Base-by-base conservation (phyloP, 2,888 invertebrate species). In the Nemapogon koenigi region DNA sequence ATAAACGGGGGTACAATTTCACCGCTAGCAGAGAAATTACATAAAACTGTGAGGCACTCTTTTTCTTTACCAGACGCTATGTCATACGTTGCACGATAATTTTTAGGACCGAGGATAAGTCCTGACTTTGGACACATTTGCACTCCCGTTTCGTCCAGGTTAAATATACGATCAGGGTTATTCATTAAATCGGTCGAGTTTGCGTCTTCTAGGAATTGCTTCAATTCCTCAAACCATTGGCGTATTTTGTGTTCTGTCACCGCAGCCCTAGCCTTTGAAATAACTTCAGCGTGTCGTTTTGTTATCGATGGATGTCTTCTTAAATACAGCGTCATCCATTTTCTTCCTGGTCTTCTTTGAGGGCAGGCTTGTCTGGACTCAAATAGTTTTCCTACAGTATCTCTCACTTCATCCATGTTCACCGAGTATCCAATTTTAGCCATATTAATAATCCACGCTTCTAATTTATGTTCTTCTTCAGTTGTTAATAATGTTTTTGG, bases 91-190 rank as follows among this genome's bases (percentile, higher is more conserved):
- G 22, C 22, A 7, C 10, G 6, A n/a, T 25, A 49, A 3, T 53
- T 51, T 42, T 44, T 56, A 29, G 51, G 49, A n/a, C 44, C 52
- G 39, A 56, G 44, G 38, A 56, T 49, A 42, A 51, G 48, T 28
- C 50, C 52, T 11, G 45, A 45, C 31, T 52, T 50, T 27, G 52
- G 50, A 22, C 22, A 22, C 10, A 10, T 22, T 10, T 7, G 6
- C 22, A 22, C 22, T 22, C 22, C 22, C 10, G 22, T 22, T 22
- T 22, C 22, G 22, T 22, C 22, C 10, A 10, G 7, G 10, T 22
- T 22, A 10, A 22, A 22, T 7, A 22, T 22, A 7, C 22, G 6
- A 22, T 10, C 10, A 10, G 22, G 22, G 22, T 22, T 10, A 7
- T 7, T 7, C 10, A 7, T 22, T 22, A 22, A 7, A 22, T 22